Percentiles rank a stretch among this genome's conserved stretches.
phyloP scores from a whole-genome alignment of 2,113 vertebrate species.

The Cinclus cinclus region DNA sequence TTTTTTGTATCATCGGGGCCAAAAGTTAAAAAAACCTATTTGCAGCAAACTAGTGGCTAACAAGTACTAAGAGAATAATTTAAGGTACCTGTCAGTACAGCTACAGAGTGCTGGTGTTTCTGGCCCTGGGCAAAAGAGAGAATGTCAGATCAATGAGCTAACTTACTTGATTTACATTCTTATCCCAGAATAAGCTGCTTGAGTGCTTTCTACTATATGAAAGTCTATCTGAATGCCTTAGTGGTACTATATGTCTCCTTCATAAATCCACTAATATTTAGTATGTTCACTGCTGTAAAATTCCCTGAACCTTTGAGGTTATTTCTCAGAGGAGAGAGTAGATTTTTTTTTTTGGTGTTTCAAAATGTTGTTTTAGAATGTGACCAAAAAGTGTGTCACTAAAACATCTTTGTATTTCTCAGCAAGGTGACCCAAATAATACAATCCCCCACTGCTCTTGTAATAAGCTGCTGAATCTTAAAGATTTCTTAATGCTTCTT shows the following conservation, averaged over 20 bases:
- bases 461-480: constrained; percentile 19
- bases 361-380: background rate
- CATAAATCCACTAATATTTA: background rate
- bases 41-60: background rate
- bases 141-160: background rate
- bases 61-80: background rate
- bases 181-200: background rate
- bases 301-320: background rate
- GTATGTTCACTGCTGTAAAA: background rate
- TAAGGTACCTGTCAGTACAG: background rate
- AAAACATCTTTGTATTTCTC: background rate
- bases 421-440: constrained; percentile 5
- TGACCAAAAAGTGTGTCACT: background rate
- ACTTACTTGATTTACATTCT: background rate
- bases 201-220: background rate
- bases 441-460: background rate
- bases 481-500: background rate
- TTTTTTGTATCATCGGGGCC: background rate
- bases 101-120: background rate
- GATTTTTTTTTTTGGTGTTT: background rate
- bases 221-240: background rate
- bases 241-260: background rate
- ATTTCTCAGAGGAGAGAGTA: background rate
- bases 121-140: background rate
- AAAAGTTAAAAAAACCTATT: background rate